Base-by-base conservation (phyloP, 2,888 invertebrate species). In the Brassicogethes aeneus region DNA sequence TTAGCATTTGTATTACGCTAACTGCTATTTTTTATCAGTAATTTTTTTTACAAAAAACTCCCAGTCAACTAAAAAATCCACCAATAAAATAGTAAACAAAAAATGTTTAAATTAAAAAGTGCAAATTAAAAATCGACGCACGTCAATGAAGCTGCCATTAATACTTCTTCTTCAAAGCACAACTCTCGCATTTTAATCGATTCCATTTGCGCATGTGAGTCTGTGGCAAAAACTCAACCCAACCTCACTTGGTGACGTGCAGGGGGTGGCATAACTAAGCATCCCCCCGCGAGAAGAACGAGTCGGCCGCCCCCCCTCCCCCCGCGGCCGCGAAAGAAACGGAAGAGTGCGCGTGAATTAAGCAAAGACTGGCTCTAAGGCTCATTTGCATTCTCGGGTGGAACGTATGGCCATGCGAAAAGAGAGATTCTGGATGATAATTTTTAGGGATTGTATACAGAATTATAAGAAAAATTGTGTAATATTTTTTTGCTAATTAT, bases 121-220 rank as follows among this genome's bases (percentile, higher is more conserved):
- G n/a, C n/a, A n/a, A n/a, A n/a, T n/a, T n/a, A n/a, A n/a, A n/a
- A n/a, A n/a, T 23, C 23, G 32, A 32, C 32, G 32, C 8, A 32
- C 32, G 32, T 12, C 32, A 32, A 13, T 32, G 32, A 3, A 3
- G 10, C 61, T 60, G 65, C 66, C 64, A 65, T 66, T 68, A 67
- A 66, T 68, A 66, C 69, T 70, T 70, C 70, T 70, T 70, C 69
- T 71, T 72, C 71, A 72, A 72, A 72, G 72, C 72, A 72, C 71
- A 70, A 71, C 5, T 71, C 69, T 74, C 75, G 74, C 74, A 75
- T 75, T 76, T 76, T 76, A 76, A 77, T 76, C 76, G 76, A 77
- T 77, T 76, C 75, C 76, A 76, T 76, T 76, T 75, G 75, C 75
- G 75, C 75, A 74, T 74, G 75, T 74, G 75, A 73, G 73, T 64